Evolutionary conservation across 2,797 vertebrate species (phyloP).

Genomic region (Psittacula derbiana): DNA sequence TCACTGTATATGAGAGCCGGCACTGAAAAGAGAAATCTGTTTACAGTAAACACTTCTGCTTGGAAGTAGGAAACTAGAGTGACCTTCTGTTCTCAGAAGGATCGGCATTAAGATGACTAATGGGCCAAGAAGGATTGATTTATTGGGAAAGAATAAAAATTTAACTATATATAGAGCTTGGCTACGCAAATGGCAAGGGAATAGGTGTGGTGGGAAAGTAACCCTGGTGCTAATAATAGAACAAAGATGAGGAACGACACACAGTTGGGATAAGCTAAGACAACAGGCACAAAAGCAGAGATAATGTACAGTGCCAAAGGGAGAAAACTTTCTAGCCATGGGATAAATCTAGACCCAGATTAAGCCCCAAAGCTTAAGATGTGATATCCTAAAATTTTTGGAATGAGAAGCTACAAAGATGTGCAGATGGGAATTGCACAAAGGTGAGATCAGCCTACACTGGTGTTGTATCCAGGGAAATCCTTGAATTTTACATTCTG

Average conservation of each 20-base stretch:
- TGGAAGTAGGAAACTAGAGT: conserved; percentile 37
- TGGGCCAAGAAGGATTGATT: conserved; percentile 55
- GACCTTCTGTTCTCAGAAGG: conserved; percentile 60
- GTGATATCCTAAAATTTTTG: not conserved
- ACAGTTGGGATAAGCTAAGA: not conserved
- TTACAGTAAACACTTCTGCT: conserved; percentile 68
- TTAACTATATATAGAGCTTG: conserved; percentile 28
- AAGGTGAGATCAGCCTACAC: not conserved
- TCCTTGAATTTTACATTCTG: not conserved
- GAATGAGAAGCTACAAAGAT: not conserved
- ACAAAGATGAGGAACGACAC: conserved; percentile 1
- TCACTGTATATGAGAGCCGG: conserved; percentile 24
- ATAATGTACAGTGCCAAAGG: not conserved
- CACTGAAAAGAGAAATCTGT: conserved; percentile 56
- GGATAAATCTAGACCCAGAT: not conserved
- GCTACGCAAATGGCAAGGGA: conserved; percentile 13
- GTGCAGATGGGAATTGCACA: not conserved
- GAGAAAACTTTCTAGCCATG: not conserved
- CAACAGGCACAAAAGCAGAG: not conserved
- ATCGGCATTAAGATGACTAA: conserved; percentile 46
- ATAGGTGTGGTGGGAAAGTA: conserved; percentile 51
- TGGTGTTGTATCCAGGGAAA: not conserved
- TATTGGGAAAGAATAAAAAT: conserved; percentile 51
- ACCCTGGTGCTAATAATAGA: not conserved
- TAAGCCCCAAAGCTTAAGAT: not conserved